Evolutionary conservation across 2,888 invertebrate species (phyloP), one percentile per base, ranked within the genome.

Genomic region (Melikaiella ostensackeni): DNA sequence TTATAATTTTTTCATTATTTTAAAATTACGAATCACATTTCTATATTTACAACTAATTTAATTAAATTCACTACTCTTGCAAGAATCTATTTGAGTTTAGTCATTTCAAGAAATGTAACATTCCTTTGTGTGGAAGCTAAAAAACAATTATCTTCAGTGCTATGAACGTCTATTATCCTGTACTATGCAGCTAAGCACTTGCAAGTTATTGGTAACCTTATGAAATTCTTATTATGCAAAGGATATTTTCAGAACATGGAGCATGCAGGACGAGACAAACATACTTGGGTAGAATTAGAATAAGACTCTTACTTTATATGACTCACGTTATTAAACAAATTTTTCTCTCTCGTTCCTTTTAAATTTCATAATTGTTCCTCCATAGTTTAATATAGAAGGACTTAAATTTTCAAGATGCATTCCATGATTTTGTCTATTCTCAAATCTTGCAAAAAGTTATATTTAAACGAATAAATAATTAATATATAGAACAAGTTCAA

Each of bases 211-310:
- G 27, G 19, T 61, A 33, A 16, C 19, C 19, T 61, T 30, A 27
- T 16, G 61, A 19, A 61, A 61, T 30, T 30, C 61, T n/a, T 27
- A 33, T n/a, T 61, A 61, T 61, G 61, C 61, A 30, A 27, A 61
- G 16, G 30, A 61, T 27, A 19, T 61, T 61, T 61, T 30, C 27
- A 1, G 61, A 61, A 61, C 16, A 61, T 27, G 27, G 61, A 61
- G 27, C 61, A 59, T 24, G 16, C 61, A 61, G 7, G 19, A 61
- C 61, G 27, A 27, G 61, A 61, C 27, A 61, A 19, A 27, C 27
- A 30, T 61, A 27, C 30, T 16, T 30, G 19, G 30, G 27, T 61
- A 27, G 19, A 30, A 61, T 61, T 24, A 61, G 16, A 61, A 24
- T 61, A 27, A 6, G 30, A n/a, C 61, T 19, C 61, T 61, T 61